phyloP scores from a whole-genome alignment of 2,797 vertebrate genomes.

The Pogoniulus pusillus region DNA sequence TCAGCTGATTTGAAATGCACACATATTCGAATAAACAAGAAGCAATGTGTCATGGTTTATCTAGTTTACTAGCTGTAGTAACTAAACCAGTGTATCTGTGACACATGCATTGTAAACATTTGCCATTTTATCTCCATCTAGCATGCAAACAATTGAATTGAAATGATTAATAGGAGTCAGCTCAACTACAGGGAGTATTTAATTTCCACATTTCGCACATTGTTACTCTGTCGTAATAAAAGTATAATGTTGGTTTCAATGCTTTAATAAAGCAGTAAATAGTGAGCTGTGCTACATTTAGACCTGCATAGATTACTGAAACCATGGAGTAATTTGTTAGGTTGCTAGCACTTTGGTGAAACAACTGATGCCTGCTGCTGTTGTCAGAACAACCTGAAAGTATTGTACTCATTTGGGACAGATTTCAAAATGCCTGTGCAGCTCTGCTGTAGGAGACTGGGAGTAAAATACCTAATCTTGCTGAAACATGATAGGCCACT shows the following conservation, averaged over 20 bases:
- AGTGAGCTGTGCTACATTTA: neutral
- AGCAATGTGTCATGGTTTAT: conserved; percentile 58
- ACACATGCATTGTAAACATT: conserved; percentile 22
- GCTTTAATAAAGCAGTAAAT: neutral
- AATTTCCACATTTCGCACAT: neutral
- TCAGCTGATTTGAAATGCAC: conserved; percentile 68
- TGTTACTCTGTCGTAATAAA: neutral
- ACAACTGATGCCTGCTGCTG: neutral
- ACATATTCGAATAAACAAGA: conserved; percentile 63
- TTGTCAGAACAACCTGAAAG: neutral
- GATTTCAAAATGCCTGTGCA: neutral
- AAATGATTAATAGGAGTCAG: neutral
- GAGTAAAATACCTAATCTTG: neutral
- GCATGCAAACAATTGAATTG: neutral
- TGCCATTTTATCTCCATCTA: conserved; percentile 15
- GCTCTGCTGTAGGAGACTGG: neutral
- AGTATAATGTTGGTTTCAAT: neutral
- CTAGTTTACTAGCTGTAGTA: conserved; percentile 46
- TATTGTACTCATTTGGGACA: neutral
- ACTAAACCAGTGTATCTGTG: conserved; percentile 14
- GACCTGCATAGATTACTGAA: neutral
- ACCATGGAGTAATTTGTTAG: neutral
- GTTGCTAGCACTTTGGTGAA: neutral
- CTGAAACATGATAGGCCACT: neutral
- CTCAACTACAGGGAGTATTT: neutral